Percentiles rank a stretch among this genome's conserved stretches.
phyloP scores from a whole-genome alignment of 2,797 vertebrate species.

The Alexandromys oeconomus region DNA sequence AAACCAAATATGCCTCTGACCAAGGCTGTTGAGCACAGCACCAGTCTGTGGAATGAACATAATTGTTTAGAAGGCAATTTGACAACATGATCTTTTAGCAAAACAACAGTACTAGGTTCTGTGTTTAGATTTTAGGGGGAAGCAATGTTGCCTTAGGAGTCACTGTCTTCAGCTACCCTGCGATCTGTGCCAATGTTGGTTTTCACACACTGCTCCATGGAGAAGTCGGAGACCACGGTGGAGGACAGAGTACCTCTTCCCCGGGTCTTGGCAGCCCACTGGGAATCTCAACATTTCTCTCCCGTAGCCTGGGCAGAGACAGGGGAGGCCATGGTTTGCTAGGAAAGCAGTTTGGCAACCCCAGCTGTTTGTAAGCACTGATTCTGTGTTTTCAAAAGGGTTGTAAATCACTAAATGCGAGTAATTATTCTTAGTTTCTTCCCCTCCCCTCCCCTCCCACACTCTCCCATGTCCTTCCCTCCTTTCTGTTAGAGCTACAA shows the following conservation, averaged over 20 bases:
- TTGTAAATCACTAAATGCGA: constrained; percentile 35
- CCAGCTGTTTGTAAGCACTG: background rate
- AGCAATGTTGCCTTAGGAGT: background rate
- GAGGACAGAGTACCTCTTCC: background rate
- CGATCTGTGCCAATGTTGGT: background rate
- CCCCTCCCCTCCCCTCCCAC: background rate
- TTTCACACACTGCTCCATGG: background rate
- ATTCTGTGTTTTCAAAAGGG: constrained; percentile 8
- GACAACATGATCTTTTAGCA: background rate
- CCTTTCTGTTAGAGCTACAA: constrained; percentile 13
- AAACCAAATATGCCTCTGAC: background rate
- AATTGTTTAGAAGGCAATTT: background rate
- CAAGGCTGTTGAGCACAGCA: background rate
- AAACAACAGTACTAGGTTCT: background rate
- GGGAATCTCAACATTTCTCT: background rate
- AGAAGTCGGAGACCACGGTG: background rate
- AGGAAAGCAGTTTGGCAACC: constrained; percentile 11
- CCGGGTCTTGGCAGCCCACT: background rate
- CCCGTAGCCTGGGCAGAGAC: background rate
- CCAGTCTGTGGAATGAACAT: background rate
- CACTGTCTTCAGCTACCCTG: background rate
- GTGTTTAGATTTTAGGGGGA: background rate
- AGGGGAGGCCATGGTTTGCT: background rate
- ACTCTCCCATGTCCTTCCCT: background rate
- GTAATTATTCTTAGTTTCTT: background rate